Evolutionary conservation across 2,113 vertebrate species (phyloP).

Genomic region (Crotalus tigris): DNA sequence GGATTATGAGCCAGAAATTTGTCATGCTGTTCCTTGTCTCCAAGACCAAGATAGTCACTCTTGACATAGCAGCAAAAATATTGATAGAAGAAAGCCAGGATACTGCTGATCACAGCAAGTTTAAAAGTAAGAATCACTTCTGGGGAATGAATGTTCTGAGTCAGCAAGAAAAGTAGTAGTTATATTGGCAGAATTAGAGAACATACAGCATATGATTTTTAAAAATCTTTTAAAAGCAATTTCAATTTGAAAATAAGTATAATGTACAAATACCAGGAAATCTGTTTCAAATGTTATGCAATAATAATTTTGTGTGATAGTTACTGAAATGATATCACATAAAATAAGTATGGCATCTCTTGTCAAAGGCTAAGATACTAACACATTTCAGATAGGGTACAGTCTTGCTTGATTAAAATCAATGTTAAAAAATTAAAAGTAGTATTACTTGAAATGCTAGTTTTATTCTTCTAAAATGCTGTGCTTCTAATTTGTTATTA

Average conservation of each 20-base stretch:
- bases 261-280: not conserved
- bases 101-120: slow-evolving; percentile 86
- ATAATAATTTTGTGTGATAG: not conserved
- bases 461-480: not conserved
- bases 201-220: not conserved
- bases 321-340: not conserved
- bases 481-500: not conserved
- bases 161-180: not conserved
- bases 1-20: slow-evolving; percentile 97
- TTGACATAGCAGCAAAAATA: slow-evolving; percentile 88
- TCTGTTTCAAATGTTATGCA: not conserved
- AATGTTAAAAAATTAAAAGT: not conserved
- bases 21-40: slow-evolving; percentile 96
- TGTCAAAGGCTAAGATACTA: not conserved
- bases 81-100: slow-evolving; percentile 90
- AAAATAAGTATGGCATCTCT: not conserved
- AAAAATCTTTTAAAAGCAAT: not conserved
- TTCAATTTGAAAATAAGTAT: not conserved
- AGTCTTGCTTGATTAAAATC: not conserved
- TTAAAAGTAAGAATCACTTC: slow-evolving; percentile 84
- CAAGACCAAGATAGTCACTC: slow-evolving; percentile 84
- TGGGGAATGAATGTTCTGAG: not conserved
- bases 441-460: not conserved
- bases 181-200: not conserved
- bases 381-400: not conserved